phyloP scores from a whole-genome alignment of 2,797 vertebrate species.

The Sternarchorhynchus goeldii region DNA sequence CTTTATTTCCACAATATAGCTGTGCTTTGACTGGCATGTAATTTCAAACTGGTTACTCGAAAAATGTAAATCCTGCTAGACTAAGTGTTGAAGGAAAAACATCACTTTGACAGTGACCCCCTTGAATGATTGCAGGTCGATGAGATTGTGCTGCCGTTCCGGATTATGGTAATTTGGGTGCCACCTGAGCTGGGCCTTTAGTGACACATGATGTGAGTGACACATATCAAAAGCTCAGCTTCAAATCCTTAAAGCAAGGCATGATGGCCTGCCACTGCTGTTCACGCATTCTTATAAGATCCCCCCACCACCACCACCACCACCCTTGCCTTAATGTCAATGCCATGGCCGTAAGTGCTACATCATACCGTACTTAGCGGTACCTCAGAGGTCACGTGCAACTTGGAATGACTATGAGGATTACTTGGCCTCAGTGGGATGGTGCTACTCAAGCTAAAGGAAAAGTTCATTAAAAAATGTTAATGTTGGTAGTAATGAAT shows the following conservation, averaged over 20 bases:
- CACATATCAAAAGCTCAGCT: neutral
- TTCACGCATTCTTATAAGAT: conserved; percentile 1
- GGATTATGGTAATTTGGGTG: conserved; percentile 47
- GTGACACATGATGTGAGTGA: conserved; percentile 35
- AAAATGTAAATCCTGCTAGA: conserved; percentile 44
- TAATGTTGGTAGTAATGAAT: neutral
- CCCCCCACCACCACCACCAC: too few relatives aligned
- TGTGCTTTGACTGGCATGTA: conserved; percentile 52
- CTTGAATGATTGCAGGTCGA: conserved; percentile 45
- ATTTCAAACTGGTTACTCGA: conserved; percentile 47
- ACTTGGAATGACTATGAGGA: neutral
- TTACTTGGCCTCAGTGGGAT: conserved; percentile 8
- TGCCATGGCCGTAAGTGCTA: neutral
- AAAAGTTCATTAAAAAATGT: conserved; percentile 11
- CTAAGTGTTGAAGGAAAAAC: conserved; percentile 46
- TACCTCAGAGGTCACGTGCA: neutral
- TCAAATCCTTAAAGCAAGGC: conserved; percentile 41
- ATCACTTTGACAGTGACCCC: conserved; percentile 48
- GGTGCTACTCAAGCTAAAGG: neutral
- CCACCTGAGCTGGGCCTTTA: conserved; percentile 34
- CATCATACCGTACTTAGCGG: neutral
- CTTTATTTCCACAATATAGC: conserved; percentile 27
- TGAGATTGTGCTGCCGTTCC: conserved; percentile 24
- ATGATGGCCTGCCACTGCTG: conserved; percentile 15
- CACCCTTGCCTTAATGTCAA: neutral